These are phyloP conservation scores for Eulemur rubriventer DNA, from an alignment of 2,797 vertebrate genomes.

Conservation along the genomic window DNA sequence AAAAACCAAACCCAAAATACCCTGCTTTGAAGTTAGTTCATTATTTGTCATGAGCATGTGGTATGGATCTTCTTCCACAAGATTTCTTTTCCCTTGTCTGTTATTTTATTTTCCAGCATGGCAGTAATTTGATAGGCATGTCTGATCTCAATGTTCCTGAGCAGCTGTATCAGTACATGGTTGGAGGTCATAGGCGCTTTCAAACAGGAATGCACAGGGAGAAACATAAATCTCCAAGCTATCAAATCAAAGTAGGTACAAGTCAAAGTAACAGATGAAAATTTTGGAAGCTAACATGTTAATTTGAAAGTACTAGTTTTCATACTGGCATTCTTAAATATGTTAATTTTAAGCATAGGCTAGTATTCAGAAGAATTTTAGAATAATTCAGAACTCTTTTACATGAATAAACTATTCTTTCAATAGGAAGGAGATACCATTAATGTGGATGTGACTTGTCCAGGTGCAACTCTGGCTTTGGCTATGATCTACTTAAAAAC, in stretches of 20 bases:
- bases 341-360: neutral
- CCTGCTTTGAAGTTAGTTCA: neutral
- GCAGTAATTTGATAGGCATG: conserved; percentile 98
- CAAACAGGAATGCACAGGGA: conserved; percentile 94
- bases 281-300: neutral
- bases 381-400: conserved; percentile 34
- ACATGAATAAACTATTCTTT: conserved; percentile 59
- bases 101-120: conserved; percentile 88
- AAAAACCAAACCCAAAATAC: neutral
- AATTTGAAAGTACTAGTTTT: conserved; percentile 17
- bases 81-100: neutral
- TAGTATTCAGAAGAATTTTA: neutral
- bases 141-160: conserved; percentile 98
- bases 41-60: neutral
- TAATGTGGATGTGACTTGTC: conserved; percentile 98
- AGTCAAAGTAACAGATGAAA: neutral
- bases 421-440: conserved; percentile 97
- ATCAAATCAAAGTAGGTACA: conserved; percentile 95
- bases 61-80: neutral
- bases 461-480: conserved; percentile 96
- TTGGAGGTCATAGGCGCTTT: conserved; percentile 95
- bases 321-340: neutral
- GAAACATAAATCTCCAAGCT: conserved; percentile 98
- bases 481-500: conserved; percentile 99
- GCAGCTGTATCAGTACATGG: conserved; percentile 99